Conservation (phyloP, 1,140 invertebrate genomes). For the Tigriopus japonicus region DNA sequence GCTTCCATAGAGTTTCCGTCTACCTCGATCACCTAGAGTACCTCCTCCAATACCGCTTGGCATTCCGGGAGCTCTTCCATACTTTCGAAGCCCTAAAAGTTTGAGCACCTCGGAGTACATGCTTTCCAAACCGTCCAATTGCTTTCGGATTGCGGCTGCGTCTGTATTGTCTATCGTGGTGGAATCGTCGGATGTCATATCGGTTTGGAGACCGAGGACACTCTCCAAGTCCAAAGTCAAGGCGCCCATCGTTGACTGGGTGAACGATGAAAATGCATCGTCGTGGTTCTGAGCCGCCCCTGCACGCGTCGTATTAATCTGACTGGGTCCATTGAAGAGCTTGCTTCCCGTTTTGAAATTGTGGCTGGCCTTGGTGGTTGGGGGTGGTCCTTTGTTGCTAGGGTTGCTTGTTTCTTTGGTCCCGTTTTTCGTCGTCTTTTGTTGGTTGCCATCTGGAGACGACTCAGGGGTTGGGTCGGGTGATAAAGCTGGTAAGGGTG, state of each 20-base stretch:
- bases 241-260: not conserved
- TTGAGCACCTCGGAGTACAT: conserved; percentile 55
- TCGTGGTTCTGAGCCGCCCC: not conserved
- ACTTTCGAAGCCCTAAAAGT: conserved; percentile 5
- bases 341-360: not conserved
- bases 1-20: conserved; percentile 39
- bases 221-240: conserved; percentile 4
- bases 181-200: conserved; percentile 34
- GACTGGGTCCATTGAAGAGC: not conserved
- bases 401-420: not conserved
- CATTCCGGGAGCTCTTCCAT: not conserved
- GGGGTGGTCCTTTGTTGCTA: not conserved
- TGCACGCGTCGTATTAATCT: not conserved
- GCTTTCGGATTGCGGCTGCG: conserved; percentile 52
- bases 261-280: no score
- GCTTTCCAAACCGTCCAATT: conserved; percentile 62
- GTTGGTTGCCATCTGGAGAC: not conserved
- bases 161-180: conserved; percentile 35
- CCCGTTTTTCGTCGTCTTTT: not conserved
- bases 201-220: conserved; percentile 25
- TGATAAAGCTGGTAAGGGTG: conserved; percentile 4
- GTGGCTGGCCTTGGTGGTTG: not conserved
- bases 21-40: not conserved
- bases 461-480: not conserved
- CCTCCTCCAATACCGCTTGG: not conserved